Evolutionary conservation across 2,113 vertebrate species (phyloP), one percentile per base, ranked within the genome.

Genomic region (Dromas ardeola): DNA sequence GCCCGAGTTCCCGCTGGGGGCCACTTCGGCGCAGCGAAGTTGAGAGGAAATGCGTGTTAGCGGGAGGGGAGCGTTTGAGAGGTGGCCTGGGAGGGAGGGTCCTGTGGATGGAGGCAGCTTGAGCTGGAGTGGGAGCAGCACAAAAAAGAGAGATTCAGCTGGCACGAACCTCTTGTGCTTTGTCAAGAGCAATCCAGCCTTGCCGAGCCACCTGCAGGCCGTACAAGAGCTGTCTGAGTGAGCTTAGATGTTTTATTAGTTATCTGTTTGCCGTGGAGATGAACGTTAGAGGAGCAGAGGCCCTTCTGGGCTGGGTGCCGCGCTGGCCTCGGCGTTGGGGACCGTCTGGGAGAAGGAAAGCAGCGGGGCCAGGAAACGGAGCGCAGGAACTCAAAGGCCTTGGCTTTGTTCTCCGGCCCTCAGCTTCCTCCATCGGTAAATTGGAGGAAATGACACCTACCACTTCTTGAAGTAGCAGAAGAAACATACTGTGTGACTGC

Each of bases 361-460:
- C 49, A 14, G 65, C 49, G 18, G 7, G 29, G 83, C 86, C 94
- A 65, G 94, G 96, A 96, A 96, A n/a, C 10, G 1, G 38, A 45
- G 29, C 3, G 4, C 38, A 14, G 95, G 93, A 91, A 85, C 94
- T 66, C 19, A 0, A 86, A 66, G n/a, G 36, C 45, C 71, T 79
- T 30, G 2, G 11, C 87, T 94, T 95, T 96, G 92, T 97, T 97
- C 83, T 79, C 56, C 10, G 1, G 53, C 80, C 72, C 61, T 91
- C 58, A 19, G 86, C 91, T 97, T 97, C 96, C 96, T 92, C 88
- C 80, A 69, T 40, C 5, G 0, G 34, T 84, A 91, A 95, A 95
- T 89, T 67, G 92, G 69, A 95, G 95, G 94, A 97, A 97, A 92
- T 95, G 11, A 94, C 94, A 87, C 61, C 88, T 76, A 87, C 77